Percentiles rank a stretch among this genome's conserved stretches.
Conservation (phyloP, 2,888 invertebrate genomes). For the Mactromeris polynyma region DNA sequence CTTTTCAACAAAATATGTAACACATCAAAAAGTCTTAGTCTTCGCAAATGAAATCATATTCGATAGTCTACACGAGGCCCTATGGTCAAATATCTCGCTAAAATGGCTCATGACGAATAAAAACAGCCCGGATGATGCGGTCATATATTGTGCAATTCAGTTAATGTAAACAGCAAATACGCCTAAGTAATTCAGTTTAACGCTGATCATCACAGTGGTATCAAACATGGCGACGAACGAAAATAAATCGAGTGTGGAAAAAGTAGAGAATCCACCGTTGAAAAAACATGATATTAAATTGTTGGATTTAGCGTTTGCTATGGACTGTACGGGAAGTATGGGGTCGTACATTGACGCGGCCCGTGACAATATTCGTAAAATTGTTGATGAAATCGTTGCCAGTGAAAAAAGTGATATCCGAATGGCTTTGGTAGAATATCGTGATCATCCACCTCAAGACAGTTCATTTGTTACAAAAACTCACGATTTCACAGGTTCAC, state of each 20-base stretch:
- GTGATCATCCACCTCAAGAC: constrained; percentile 85
- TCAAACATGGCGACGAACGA: constrained; percentile 33
- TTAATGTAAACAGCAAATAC: too few species aligned
- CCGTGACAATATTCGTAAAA: constrained; percentile 80
- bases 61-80: not conserved
- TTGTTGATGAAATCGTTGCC: constrained; percentile 83
- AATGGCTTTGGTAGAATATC: constrained; percentile 83
- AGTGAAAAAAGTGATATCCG: constrained; percentile 82
- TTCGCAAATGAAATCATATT: not conserved
- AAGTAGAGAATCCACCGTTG: constrained; percentile 68
- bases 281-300: constrained; percentile 77
- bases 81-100: not conserved
- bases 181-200: too few species aligned
- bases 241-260: constrained; percentile 42
- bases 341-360: constrained; percentile 82
- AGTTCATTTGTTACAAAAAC: constrained; percentile 79
- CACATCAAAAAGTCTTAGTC: not conserved
- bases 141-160: too few species aligned
- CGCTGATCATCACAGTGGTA: not conserved
- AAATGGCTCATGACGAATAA: not conserved
- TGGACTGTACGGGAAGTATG: constrained; percentile 86
- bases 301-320: constrained; percentile 84
- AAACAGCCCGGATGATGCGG: not conserved
- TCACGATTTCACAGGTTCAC: constrained; percentile 83
- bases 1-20: too few species aligned